These are phyloP conservation scores for Xenopus borealis DNA, from an alignment of 2,113 vertebrate genomes.

Conservation along the genomic window DNA sequence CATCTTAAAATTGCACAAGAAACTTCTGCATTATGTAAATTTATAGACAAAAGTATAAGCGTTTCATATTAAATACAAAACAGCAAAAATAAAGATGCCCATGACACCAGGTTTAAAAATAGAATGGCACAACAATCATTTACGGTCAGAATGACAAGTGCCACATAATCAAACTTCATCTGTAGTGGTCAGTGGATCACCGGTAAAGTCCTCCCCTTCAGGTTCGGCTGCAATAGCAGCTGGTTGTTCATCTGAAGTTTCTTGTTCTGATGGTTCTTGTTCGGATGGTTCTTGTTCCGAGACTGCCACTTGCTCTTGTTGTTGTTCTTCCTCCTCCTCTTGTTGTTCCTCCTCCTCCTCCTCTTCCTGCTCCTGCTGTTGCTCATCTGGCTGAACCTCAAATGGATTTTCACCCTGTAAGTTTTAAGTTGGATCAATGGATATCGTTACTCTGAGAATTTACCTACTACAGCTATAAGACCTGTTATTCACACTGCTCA, in stretches of 20 bases:
- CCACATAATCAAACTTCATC: constrained; percentile 10
- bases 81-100: neutral
- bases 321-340: constrained; percentile 61
- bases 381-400: constrained; percentile 66
- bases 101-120: constrained; percentile 17
- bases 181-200: constrained; percentile 14
- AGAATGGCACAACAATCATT: constrained; percentile 18
- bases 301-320: neutral
- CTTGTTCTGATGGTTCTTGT: neutral
- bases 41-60: neutral
- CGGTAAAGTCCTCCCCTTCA: constrained; percentile 24
- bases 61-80: neutral
- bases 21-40: neutral
- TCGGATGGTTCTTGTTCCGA: constrained; percentile 5
- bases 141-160: neutral
- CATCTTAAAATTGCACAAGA: constrained; percentile 18
- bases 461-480: too few relatives aligned
- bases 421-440: too few relatives aligned
- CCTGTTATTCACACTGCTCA: too few relatives aligned
- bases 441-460: too few relatives aligned
- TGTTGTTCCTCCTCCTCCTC: constrained; percentile 63
- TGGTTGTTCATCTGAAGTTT: constrained; percentile 35
- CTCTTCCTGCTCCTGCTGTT: constrained; percentile 57
- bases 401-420: constrained; percentile 78
- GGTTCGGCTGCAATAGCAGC: neutral